Percentiles rank a stretch among this genome's conserved stretches.
These are phyloP conservation scores for Fulica atra DNA, from an alignment of 2,113 vertebrate genomes.

Conservation along the genomic window DNA sequence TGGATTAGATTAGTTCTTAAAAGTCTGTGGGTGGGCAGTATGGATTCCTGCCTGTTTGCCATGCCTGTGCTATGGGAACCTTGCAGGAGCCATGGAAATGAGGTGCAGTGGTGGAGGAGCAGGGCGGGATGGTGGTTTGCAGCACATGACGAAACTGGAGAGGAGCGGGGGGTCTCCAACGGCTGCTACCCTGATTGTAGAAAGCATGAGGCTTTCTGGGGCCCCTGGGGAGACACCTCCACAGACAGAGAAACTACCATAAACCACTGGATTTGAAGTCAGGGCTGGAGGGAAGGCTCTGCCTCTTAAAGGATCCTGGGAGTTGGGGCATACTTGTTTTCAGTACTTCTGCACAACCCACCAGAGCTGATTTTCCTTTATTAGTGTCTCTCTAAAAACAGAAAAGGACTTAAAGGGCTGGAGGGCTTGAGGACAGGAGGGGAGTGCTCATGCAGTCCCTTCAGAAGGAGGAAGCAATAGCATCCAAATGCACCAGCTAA, in stretches of 20 bases:
- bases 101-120: not conserved
- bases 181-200: not conserved
- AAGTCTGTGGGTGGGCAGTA: not conserved
- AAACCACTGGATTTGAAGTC: not conserved
- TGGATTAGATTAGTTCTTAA: not conserved
- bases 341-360: not conserved
- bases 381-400: not conserved
- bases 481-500: not conserved
- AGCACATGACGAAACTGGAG: not conserved
- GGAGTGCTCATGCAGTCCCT: not conserved
- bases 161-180: not conserved
- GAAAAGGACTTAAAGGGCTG: not conserved
- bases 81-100: not conserved
- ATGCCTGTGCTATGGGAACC: not conserved
- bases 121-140: not conserved
- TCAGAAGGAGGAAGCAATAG: accelerated
- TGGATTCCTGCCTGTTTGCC: not conserved
- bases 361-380: not conserved
- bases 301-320: not conserved
- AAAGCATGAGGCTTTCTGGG: not conserved
- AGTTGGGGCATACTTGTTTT: not conserved
- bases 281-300: not conserved
- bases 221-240: accelerated
- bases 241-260: not conserved
- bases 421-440: not conserved